Percentiles rank a stretch among this genome's conserved stretches.
Evolutionary conservation across 1,140 invertebrate species (phyloP).

Genomic region (Argopecten irradians): DNA sequence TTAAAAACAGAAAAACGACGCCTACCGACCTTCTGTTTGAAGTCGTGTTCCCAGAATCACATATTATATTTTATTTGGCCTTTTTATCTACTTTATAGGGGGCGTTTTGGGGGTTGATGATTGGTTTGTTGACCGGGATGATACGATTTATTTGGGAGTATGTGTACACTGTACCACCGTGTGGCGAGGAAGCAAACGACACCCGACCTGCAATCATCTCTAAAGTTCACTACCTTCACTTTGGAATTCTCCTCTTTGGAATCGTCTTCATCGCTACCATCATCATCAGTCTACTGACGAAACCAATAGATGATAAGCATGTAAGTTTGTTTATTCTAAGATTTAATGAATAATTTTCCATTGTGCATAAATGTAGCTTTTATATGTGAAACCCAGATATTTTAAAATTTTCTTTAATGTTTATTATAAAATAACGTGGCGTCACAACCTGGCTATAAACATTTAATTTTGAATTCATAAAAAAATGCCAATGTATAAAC

Average conservation of each 20-base stretch:
- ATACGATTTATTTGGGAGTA: constrained; percentile 76
- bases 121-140: constrained; percentile 78
- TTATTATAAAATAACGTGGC: background rate
- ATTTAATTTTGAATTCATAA: background rate
- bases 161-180: constrained; percentile 67
- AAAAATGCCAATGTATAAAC: too few species aligned
- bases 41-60: too few species aligned
- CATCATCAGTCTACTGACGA: constrained; percentile 73
- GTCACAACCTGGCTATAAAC: background rate
- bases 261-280: constrained; percentile 68
- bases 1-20: background rate
- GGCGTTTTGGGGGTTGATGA: constrained; percentile 81
- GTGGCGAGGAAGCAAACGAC: constrained; percentile 64
- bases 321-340: constrained; percentile 65
- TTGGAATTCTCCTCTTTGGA: constrained; percentile 75
- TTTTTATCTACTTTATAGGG: constrained; percentile 66
- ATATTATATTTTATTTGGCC: background rate
- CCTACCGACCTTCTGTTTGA: background rate
- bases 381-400: background rate
- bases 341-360: background rate
- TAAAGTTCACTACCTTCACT: constrained; percentile 77
- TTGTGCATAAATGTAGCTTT: background rate
- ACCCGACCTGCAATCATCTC: constrained; percentile 69
- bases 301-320: constrained; percentile 70
- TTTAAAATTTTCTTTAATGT: background rate